Evolutionary conservation across 2,888 invertebrate genomes (phyloP).

Genomic region (Trachelus troglodyta): DNA sequence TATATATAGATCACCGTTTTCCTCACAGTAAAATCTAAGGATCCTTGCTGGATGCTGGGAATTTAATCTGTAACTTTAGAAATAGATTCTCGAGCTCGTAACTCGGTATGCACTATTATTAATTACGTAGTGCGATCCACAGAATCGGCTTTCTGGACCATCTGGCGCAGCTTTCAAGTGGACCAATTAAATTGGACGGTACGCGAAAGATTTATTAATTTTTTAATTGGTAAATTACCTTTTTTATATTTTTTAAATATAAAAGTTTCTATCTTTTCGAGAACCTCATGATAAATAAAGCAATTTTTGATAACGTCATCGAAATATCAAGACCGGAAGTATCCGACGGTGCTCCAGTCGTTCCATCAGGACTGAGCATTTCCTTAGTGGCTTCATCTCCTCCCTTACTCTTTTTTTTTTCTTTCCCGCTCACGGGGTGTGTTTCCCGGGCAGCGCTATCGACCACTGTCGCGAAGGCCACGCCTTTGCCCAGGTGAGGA

Average conservation of each 20-base stretch:
- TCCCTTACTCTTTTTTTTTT: background rate
- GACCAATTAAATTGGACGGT: background rate
- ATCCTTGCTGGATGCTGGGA: background rate
- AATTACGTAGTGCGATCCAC: background rate
- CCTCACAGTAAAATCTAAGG: background rate
- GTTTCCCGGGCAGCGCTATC: constrained; percentile 48
- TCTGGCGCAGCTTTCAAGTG: background rate
- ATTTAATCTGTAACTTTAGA: background rate
- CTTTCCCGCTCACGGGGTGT: constrained; percentile 33
- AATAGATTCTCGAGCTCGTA: background rate
- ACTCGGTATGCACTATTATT: background rate
- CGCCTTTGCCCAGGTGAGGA: constrained; percentile 65
- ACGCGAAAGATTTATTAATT: background rate
- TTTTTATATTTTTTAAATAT: background rate
- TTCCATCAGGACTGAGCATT: background rate
- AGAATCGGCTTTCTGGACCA: background rate
- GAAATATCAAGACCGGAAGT: background rate
- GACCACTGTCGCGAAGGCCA: constrained; percentile 59
- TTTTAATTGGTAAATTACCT: background rate
- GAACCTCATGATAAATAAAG: background rate
- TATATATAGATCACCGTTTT: background rate
- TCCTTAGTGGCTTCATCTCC: background rate
- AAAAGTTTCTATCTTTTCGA: background rate
- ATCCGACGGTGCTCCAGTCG: background rate
- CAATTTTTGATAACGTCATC: background rate